phyloP scores from a whole-genome alignment of 2,797 vertebrate genomes.

The Arrhamphus sclerolepis region DNA sequence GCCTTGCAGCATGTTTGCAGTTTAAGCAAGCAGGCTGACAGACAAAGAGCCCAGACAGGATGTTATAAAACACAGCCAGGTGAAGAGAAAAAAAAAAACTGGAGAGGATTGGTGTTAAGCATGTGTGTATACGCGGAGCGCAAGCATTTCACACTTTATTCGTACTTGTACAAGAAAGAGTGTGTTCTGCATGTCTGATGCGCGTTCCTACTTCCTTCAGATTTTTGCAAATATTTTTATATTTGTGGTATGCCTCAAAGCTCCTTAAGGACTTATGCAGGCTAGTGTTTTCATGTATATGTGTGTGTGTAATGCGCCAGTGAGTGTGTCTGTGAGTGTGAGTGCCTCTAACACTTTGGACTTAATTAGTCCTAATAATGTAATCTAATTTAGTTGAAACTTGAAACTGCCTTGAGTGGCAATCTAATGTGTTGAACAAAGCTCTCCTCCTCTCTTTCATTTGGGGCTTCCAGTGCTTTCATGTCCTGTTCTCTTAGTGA shows the following conservation, averaged over 20 bases:
- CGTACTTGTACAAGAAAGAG: slow-evolving; percentile 1
- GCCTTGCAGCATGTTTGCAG: slow-evolving; percentile 77
- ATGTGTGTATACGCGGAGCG: slow-evolving; percentile 14
- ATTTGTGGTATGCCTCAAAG: slow-evolving; percentile 3
- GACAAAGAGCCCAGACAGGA: slow-evolving; percentile 74
- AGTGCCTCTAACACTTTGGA: slow-evolving; percentile 62
- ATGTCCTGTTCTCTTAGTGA: slow-evolving; percentile 69
- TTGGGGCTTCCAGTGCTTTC: slow-evolving; percentile 71
- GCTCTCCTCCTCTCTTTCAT: slow-evolving; percentile 74
- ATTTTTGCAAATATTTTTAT: slow-evolving; percentile 19
- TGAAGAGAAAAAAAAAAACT: slow-evolving; percentile 32
- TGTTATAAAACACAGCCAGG: slow-evolving; percentile 69
- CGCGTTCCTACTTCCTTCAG: slow-evolving; percentile 8
- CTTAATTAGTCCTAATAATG: slow-evolving; percentile 82
- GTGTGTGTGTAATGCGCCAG: slow-evolving; percentile 18
- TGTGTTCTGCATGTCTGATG: neutral
- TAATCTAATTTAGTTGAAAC: slow-evolving; percentile 82
- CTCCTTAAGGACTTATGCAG: slow-evolving; percentile 7
- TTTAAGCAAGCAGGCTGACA: slow-evolving; percentile 67
- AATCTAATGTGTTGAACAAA: slow-evolving; percentile 77
- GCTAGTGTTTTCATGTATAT: slow-evolving; percentile 20
- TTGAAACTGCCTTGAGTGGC: slow-evolving; percentile 80
- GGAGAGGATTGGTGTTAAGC: slow-evolving; percentile 30
- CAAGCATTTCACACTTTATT: slow-evolving; percentile 18
- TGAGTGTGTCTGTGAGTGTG: slow-evolving; percentile 14